These are phyloP conservation scores for Trematocara zebra DNA, from an alignment of 2,113 vertebrate genomes.

Conservation along the genomic window DNA sequence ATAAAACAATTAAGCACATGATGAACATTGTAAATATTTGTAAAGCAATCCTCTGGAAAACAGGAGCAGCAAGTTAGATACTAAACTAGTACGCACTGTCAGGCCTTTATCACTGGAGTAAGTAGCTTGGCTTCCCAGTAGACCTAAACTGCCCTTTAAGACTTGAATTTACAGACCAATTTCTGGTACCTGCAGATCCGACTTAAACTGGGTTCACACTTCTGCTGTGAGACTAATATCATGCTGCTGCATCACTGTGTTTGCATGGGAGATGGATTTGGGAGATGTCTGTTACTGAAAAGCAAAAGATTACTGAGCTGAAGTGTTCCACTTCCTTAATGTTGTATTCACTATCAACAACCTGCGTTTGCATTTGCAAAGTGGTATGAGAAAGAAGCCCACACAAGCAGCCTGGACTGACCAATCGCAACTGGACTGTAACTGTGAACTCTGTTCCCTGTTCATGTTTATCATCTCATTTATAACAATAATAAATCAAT, in stretches of 20 bases:
- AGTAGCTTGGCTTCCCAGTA: background rate
- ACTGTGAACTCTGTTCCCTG: background rate
- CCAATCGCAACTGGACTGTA: background rate
- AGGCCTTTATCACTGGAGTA: background rate
- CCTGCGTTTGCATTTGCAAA: background rate
- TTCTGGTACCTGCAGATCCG: background rate
- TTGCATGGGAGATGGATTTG: background rate
- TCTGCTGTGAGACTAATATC: background rate
- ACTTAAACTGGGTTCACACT: background rate
- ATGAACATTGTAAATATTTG: background rate
- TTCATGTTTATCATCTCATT: background rate
- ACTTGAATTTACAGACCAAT: background rate
- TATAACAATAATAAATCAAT: background rate
- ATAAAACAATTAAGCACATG: background rate
- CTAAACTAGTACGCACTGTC: background rate
- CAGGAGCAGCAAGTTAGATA: background rate
- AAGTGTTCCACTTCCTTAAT: background rate
- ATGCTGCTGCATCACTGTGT: background rate
- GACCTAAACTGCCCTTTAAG: background rate
- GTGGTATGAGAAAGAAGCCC: background rate
- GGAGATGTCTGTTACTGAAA: background rate
- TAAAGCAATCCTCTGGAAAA: background rate
- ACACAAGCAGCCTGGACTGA: background rate
- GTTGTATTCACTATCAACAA: slow-evolving; percentile 6
- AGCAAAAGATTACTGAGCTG: slow-evolving; percentile 17